Conservation (phyloP, 2,113 vertebrate genomes). For the Dromas ardeola region DNA sequence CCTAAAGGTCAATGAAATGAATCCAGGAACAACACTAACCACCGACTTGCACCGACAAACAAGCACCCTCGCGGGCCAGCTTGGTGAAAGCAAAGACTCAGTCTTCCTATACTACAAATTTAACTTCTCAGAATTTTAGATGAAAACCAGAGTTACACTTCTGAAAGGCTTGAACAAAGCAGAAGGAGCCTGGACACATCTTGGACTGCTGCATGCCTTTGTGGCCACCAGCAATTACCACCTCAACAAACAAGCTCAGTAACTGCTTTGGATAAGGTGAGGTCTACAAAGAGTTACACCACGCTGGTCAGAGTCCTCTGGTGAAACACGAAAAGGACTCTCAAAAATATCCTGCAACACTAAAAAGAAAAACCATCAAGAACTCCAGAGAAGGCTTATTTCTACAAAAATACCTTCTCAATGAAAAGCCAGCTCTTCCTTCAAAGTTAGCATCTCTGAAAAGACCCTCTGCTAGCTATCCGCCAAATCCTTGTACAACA, state of each 20-base stretch:
- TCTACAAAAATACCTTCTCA: neutral
- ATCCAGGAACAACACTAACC: neutral
- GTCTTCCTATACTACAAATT: neutral
- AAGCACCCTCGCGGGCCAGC: neutral
- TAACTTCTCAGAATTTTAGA: neutral
- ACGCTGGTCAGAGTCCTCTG: neutral
- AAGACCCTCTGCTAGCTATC: neutral
- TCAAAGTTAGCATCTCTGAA: neutral
- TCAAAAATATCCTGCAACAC: neutral
- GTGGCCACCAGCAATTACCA: neutral
- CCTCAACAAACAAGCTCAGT: neutral
- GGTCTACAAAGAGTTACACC: neutral
- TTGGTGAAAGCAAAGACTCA: neutral
- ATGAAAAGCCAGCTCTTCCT: neutral
- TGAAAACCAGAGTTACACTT: neutral
- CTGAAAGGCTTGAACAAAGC: neutral
- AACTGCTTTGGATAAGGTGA: neutral
- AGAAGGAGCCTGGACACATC: neutral
- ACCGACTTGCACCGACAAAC: neutral
- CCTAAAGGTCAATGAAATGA: neutral
- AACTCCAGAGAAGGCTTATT: neutral
- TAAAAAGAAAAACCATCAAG: neutral
- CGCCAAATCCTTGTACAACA: neutral
- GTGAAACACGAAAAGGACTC: neutral
- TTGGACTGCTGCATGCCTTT: accelerated